These are phyloP conservation scores for Lates calcarifer DNA, from an alignment of 2,113 vertebrate genomes.

Conservation along the genomic window DNA sequence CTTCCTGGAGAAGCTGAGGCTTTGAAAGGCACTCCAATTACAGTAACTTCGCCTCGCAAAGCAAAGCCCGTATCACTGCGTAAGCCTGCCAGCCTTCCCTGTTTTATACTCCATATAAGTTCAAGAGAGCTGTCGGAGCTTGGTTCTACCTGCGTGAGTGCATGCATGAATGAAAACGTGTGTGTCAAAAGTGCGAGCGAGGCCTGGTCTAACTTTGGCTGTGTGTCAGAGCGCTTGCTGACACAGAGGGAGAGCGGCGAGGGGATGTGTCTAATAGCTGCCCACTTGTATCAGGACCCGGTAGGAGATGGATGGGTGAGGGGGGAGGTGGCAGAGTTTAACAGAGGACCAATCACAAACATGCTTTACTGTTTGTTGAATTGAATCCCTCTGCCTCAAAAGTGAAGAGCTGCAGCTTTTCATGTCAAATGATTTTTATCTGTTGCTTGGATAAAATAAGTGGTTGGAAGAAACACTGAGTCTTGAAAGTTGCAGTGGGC, in stretches of 20 bases:
- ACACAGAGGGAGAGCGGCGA: not conserved
- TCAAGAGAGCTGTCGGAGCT: constrained; percentile 22
- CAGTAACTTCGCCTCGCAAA: constrained; percentile 50
- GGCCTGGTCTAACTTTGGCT: not conserved
- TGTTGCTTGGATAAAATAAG: too few species aligned
- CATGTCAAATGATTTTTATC: not conserved
- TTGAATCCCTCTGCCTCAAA: too few species aligned
- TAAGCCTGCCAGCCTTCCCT: constrained; percentile 33
- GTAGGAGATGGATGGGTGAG: not conserved
- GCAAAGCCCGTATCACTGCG: constrained; percentile 46
- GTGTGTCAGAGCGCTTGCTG: constrained; percentile 1
- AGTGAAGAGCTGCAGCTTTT: not conserved
- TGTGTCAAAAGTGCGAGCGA: not conserved
- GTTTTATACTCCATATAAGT: constrained; percentile 16
- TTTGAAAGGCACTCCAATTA: constrained; percentile 73
- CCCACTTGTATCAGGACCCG: not conserved
- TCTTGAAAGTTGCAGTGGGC: too few species aligned
- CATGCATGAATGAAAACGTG: constrained; percentile 29
- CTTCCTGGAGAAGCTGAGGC: constrained; percentile 44
- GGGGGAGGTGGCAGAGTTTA: too few species aligned
- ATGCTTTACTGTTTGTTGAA: too few species aligned
- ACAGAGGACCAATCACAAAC: not conserved
- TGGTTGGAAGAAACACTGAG: too few species aligned
- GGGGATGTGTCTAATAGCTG: constrained; percentile 28
- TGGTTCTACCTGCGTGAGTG: constrained; percentile 24